Conservation (phyloP, 2,797 vertebrate genomes). For the Arremon aurantiirostris region DNA sequence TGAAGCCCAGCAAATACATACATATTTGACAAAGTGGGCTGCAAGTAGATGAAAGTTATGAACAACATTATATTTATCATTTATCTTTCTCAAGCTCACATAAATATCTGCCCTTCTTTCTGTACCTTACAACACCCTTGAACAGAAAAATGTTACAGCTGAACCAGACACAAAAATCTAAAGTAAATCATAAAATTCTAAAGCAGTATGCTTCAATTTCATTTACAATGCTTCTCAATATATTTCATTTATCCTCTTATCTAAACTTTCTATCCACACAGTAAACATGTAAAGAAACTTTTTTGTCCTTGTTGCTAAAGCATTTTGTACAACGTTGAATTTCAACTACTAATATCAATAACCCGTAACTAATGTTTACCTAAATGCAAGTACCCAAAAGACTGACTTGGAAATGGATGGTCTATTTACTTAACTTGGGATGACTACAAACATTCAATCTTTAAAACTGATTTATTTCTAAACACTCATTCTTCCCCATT, state of each 20-base stretch:
- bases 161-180: neutral
- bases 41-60: neutral
- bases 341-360: slow-evolving; percentile 22
- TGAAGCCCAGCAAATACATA: neutral
- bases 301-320: neutral
- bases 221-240: neutral
- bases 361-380: neutral
- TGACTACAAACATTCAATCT: slow-evolving; percentile 28
- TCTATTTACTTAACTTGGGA: slow-evolving; percentile 56
- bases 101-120: neutral
- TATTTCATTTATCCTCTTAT: neutral
- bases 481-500: slow-evolving; percentile 59
- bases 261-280: neutral
- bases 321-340: neutral
- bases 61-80: neutral
- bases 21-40: neutral
- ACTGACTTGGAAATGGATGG: slow-evolving; percentile 20
- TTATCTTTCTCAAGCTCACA: neutral
- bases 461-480: slow-evolving; percentile 64
- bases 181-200: neutral
- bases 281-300: neutral
- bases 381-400: slow-evolving; percentile 14
- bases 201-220: neutral
- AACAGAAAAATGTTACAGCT: neutral
- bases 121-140: neutral